Percentiles rank a stretch among this genome's conserved stretches.
These are phyloP conservation scores for Neolamprologus falcicula DNA, from an alignment of 2,113 vertebrate species.

Conservation along the genomic window DNA sequence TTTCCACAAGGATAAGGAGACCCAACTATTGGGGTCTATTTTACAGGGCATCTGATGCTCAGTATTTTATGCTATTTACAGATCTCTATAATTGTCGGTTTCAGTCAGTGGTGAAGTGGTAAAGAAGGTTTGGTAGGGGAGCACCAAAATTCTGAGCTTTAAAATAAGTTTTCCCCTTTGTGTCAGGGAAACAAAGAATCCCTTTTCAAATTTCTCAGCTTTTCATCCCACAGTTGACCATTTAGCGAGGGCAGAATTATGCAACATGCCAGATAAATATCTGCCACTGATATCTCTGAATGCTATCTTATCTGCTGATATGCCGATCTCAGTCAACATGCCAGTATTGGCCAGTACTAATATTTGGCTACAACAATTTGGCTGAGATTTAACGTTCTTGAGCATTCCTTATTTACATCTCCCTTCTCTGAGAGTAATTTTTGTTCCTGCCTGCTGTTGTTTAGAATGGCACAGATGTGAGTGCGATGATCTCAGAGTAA, in stretches of 20 bases:
- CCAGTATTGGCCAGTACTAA: not conserved
- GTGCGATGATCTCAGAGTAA: not conserved
- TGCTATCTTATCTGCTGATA: not conserved
- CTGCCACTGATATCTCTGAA: not conserved
- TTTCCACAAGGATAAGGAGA: not conserved
- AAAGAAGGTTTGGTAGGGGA: not conserved
- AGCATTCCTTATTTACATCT: not conserved
- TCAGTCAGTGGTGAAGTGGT: not conserved
- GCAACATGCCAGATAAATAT: not conserved
- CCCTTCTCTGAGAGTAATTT: not conserved
- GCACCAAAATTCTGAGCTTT: not conserved
- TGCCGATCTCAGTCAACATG: not conserved
- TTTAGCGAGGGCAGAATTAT: not conserved
- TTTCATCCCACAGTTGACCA: not conserved
- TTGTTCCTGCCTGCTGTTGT: not conserved
- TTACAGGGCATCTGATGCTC: not conserved
- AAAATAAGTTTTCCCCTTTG: not conserved
- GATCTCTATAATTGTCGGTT: not conserved
- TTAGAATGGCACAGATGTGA: not conserved
- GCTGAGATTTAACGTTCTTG: not conserved
- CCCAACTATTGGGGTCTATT: not conserved
- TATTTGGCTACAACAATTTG: not conserved
- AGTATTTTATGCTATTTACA: not conserved
- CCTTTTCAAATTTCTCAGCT: not conserved
- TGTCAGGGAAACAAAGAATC: not conserved